Conservation (phyloP, 2,797 vertebrate species). For the Pipistrellus nathusii region DNA sequence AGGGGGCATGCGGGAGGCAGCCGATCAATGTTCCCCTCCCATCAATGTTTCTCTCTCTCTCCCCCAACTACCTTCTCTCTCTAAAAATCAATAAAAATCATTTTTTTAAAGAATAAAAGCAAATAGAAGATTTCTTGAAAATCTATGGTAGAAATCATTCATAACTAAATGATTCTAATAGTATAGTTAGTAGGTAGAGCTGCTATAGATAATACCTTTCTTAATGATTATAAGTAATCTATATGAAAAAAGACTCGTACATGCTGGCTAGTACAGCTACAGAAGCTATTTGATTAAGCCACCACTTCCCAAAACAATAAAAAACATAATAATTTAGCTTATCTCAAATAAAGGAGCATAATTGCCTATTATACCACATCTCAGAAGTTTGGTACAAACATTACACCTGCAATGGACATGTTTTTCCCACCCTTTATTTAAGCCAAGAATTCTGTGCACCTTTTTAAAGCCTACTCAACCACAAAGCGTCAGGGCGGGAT, state of each 20-base stretch:
- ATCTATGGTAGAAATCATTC: background rate
- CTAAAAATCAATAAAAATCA: no score
- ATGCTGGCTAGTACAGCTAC: background rate
- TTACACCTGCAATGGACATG: background rate
- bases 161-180: background rate
- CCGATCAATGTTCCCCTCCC: no score
- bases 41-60: no score
- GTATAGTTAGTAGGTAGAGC: background rate
- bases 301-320: background rate
- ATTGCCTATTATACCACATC: background rate
- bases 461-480: background rate
- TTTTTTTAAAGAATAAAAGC: background rate
- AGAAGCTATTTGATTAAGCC: background rate
- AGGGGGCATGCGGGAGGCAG: no score
- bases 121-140: background rate
- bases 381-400: slow-evolving; percentile 39
- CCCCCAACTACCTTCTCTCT: no score
- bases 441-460: background rate
- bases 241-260: background rate
- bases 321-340: background rate
- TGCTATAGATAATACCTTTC: background rate
- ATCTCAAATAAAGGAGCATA: background rate
- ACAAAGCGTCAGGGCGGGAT: background rate
- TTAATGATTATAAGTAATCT: background rate
- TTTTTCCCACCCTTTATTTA: background rate